A percentile compares a stretch with the other conserved stretches of the same genome.
Evolutionary conservation across 2,113 vertebrate genomes (phyloP).

Genomic region (Nipponia nippon): DNA sequence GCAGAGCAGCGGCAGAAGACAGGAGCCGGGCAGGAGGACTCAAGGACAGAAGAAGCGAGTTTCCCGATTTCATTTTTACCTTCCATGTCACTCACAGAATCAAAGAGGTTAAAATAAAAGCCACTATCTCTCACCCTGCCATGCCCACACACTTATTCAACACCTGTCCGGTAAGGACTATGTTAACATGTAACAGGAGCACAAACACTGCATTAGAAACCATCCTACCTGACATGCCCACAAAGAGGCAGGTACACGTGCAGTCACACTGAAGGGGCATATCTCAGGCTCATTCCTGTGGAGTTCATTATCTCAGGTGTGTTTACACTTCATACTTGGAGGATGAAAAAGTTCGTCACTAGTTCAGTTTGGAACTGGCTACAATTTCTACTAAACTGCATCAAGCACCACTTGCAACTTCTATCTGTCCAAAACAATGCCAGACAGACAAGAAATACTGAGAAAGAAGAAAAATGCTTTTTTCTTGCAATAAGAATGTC

Average conservation of each 20-base stretch:
- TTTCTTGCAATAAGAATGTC: not conserved
- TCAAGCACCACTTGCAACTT: not conserved
- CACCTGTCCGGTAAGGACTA: not conserved
- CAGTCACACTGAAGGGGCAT: not conserved
- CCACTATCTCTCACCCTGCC: not conserved
- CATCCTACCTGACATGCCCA: not conserved
- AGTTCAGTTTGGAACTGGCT: not conserved
- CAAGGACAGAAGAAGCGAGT: not conserved
- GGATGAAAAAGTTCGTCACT: not conserved
- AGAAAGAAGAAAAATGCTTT: not conserved
- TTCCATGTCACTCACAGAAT: accelerated
- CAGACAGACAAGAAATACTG: not conserved
- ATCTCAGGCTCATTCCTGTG: not conserved
- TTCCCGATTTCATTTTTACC: not conserved
- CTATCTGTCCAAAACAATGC: not conserved
- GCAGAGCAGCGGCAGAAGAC: not conserved
- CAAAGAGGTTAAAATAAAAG: not conserved
- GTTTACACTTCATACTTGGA: not conserved
- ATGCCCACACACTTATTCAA: accelerated
- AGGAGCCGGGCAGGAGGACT: accelerated
- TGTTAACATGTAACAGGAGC: not conserved
- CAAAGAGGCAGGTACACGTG: not conserved
- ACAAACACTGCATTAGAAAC: not conserved
- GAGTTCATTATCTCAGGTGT: not conserved
- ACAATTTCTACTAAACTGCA: not conserved